A percentile compares a stretch with the other conserved stretches of the same genome.
Evolutionary conservation across 2,797 vertebrate genomes (phyloP).

Genomic region (Pipistrellus nathusii): DNA sequence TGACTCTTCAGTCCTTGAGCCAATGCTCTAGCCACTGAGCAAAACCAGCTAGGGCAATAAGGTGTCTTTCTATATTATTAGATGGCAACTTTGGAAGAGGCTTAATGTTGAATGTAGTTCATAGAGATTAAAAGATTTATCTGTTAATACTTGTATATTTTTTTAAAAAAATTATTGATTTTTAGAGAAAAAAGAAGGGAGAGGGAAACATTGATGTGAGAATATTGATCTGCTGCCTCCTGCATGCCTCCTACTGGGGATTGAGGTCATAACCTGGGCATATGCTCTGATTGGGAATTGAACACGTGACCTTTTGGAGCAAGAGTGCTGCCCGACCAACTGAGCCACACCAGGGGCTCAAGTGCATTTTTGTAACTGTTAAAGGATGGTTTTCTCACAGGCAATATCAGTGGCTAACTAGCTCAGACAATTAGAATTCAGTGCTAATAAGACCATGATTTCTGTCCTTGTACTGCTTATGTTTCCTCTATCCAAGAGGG

Average conservation of each 20-base stretch:
- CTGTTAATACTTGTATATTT: background rate
- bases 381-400: slow-evolving; percentile 51
- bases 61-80: background rate
- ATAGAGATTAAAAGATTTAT: slow-evolving; percentile 8
- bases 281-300: background rate
- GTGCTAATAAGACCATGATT: slow-evolving; percentile 47
- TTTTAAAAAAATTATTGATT: slow-evolving; percentile 45
- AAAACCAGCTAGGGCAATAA: no score
- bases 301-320: background rate
- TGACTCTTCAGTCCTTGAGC: no score
- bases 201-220: background rate
- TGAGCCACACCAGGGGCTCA: background rate
- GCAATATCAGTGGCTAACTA: slow-evolving; percentile 43
- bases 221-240: background rate
- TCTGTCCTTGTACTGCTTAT: slow-evolving; percentile 11
- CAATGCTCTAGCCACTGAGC: no score
- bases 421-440: slow-evolving; percentile 39
- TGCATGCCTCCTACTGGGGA: background rate
- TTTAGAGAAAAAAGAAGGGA: background rate
- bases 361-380: slow-evolving; percentile 64
- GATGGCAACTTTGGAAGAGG: slow-evolving; percentile 53
- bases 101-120: slow-evolving; percentile 33
- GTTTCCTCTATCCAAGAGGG: no score
- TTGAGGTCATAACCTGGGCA: background rate
- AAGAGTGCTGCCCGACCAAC: background rate